Evolutionary conservation across 2,113 vertebrate genomes (phyloP).

Genomic region (Harpagus bidentatus): DNA sequence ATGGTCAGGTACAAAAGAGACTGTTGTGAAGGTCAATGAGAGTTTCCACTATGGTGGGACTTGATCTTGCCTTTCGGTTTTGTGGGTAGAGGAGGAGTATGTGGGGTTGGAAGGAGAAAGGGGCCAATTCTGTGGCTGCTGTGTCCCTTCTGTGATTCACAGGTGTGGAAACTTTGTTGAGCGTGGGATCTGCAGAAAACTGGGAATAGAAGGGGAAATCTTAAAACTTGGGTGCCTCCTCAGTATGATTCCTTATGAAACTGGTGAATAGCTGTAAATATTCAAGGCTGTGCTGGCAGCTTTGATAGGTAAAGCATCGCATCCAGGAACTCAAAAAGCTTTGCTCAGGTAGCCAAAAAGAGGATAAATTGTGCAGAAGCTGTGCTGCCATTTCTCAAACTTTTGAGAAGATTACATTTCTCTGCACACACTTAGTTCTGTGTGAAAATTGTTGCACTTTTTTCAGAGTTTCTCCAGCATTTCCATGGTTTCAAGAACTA

Average conservation of each 20-base stretch:
- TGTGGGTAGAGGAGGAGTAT: background rate
- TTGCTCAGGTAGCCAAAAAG: background rate
- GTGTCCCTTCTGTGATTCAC: background rate
- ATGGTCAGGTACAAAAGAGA: conserved; percentile 86
- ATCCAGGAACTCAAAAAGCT: background rate
- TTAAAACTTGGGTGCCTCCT: background rate
- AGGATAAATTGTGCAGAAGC: background rate
- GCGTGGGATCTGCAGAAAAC: background rate
- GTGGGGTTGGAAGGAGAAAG: background rate
- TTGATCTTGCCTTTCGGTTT: background rate
- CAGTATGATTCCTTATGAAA: background rate
- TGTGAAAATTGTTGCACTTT: background rate
- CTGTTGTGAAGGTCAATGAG: background rate
- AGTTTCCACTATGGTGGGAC: background rate
- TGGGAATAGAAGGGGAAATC: background rate
- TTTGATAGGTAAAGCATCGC: background rate
- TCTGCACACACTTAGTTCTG: background rate
- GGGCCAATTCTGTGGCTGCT: fast-evolving
- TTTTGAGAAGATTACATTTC: background rate
- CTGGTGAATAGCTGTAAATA: background rate
- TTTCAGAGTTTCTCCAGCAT: background rate
- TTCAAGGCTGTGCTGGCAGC: background rate
- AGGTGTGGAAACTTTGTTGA: background rate
- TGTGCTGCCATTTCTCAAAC: background rate
- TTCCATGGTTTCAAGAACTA: background rate